phyloP scores from a whole-genome alignment of 2,113 vertebrate genomes.

The Aramus guarauna region DNA sequence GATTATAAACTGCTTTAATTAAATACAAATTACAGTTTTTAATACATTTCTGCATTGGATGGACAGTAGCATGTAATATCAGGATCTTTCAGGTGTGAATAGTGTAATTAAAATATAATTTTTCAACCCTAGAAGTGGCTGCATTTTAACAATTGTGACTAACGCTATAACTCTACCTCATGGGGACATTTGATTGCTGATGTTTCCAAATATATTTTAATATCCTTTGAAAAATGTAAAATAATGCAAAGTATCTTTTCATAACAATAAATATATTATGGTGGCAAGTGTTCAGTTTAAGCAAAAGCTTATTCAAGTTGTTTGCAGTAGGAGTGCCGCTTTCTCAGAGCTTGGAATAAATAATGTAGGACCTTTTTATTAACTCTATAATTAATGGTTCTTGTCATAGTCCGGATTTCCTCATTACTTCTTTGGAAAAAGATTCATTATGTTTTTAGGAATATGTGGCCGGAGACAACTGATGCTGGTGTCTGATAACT shows the following conservation, averaged over 20 bases:
- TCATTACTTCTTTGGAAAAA: constrained; percentile 32
- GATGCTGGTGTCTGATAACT: not conserved
- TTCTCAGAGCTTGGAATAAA: constrained; percentile 24
- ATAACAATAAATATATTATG: not conserved
- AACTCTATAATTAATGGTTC: constrained; percentile 50
- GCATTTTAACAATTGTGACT: not conserved
- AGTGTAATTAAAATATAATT: not conserved
- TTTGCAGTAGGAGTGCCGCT: not conserved
- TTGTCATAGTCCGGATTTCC: constrained; percentile 45
- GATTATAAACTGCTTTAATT: not conserved
- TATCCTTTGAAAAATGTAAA: constrained; percentile 9
- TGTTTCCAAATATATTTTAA: constrained; percentile 8
- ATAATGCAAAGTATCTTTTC: not conserved
- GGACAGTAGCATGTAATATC: not conserved
- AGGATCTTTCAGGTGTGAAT: not conserved
- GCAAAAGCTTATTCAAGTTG: constrained; percentile 24
- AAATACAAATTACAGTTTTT: not conserved
- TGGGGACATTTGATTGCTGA: not conserved
- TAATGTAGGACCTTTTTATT: constrained; percentile 10
- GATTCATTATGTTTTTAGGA: constrained; percentile 10
- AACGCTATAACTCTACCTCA: not conserved
- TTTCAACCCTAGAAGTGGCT: not conserved
- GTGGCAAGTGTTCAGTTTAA: constrained; percentile 20
- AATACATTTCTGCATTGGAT: not conserved
- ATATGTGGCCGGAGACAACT: not conserved